Evolutionary conservation across 2,888 invertebrate genomes (phyloP).

Genomic region (Phrixothrix hirtus): DNA sequence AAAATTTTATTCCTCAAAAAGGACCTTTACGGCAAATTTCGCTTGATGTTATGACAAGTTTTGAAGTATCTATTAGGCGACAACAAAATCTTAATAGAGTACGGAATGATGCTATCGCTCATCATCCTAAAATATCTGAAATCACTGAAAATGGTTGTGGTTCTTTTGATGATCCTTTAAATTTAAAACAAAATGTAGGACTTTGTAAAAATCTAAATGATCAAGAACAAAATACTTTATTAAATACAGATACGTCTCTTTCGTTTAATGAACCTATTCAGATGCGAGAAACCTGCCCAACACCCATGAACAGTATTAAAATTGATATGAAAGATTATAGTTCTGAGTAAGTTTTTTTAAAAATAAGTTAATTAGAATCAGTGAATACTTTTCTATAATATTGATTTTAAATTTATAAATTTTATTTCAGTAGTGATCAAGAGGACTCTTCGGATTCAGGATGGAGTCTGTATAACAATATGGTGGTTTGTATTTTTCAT

Average conservation of each 20-base stretch:
- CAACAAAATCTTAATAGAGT: conserved; percentile 29
- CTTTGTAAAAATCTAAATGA: neutral
- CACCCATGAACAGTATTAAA: conserved; percentile 59
- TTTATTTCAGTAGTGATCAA: conserved; percentile 59
- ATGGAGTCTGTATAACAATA: conserved; percentile 73
- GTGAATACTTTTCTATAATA: neutral
- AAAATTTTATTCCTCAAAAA: conserved; percentile 51
- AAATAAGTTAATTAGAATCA: no score
- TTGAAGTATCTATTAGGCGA: conserved; percentile 60
- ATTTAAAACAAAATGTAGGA: conserved; percentile 1
- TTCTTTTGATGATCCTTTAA: conserved; percentile 1
- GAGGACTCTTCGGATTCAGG: conserved; percentile 61
- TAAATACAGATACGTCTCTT: conserved; percentile 45
- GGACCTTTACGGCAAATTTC: conserved; percentile 61
- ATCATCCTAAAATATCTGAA: conserved; percentile 47
- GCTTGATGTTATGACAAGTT: conserved; percentile 73
- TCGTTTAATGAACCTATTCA: conserved; percentile 47
- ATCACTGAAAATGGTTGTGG: conserved; percentile 40
- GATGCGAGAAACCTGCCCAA: conserved; percentile 51
- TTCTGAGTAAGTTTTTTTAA: conserved; percentile 51
- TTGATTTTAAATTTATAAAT: neutral
- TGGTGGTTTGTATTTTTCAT: conserved; percentile 60
- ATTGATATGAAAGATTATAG: conserved; percentile 59
- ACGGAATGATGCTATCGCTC: conserved; percentile 21
- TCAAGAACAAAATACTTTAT: neutral